Evolutionary conservation across 2,797 vertebrate genomes (phyloP), one percentile per base, ranked within the genome.

Genomic region (Hippoglossus hippoglossus): DNA sequence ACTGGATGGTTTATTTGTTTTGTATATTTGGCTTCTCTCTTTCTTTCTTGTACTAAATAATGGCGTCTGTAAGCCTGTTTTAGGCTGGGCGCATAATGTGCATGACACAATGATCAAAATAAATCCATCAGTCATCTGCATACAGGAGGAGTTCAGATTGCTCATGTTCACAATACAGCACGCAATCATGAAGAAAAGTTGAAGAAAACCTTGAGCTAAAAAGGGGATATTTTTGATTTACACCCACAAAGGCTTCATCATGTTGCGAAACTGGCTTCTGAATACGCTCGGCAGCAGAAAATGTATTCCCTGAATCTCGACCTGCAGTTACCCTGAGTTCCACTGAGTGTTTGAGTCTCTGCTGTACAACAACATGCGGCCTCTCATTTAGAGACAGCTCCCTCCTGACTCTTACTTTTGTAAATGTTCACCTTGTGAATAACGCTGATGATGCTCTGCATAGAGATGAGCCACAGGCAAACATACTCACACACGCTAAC

Each of bases 371-470:
- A 73, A 67, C 65, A 68, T 21, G 24, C 18, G 1, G 68, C 41
- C 21, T 61, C 71, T 83, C 77, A 62, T 85, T 77, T n/a, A 84
- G 31, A 4, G 36, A 71, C 31, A 83, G 3, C 47, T 71, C 53
- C 49, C 21, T 15, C 53, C 60, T 57, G 59, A 51, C 22, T 82
- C 56, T 47, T 60, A 44, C 34, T 69, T 70, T 25, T 24, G 44
- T 26, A 69, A 81, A 71, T 12, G 28, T 22, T 71, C 59, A 54
- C 41, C 72, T 61, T 41, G 47, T 21, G 60, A 63, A 73, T 65
- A 56, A 58, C 26, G 58, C 52, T 7, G 50, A 70, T 39, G 65
- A 52, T n/a, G 22, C 7, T 0, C 6, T 13, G 54, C 51, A 54
- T n/a, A 41, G 21, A 66, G 44, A 68, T n/a, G 49, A 34, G 39